Evolutionary conservation across 2,797 vertebrate genomes (phyloP), one percentile per base, ranked within the genome.

Genomic region (Amblyopsis hoosieri): DNA sequence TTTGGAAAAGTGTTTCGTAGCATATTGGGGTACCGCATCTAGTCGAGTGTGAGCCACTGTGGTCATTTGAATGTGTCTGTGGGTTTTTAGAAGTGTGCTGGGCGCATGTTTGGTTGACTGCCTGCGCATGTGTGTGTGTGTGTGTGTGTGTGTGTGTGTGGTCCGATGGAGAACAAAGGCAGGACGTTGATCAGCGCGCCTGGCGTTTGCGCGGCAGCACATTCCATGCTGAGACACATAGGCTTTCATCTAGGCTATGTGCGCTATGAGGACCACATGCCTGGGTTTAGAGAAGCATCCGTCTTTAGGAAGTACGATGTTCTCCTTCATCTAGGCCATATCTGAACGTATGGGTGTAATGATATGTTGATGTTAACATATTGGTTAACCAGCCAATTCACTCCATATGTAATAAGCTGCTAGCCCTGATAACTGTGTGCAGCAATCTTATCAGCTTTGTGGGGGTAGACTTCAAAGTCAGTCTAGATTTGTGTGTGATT

Each of bases 101-200:
- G 7, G 74, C 49, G 8, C 69, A 60, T 71, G 79, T 82, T 79
- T 5, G 79, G 75, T 80, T 79, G 74, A 53, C 70, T 46, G 67
- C 48, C 61, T 59, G 59, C 74, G 77, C 3, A 29, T 76, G 57
- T 71, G 63, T 59, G 59, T 75, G 77, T 17, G 17, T 75, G 77
- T 17, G 17, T 76, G 57, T 71, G 71, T 57, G 64, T 48, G 66
- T 60, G 66, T 74, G 69, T 83, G 80, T 89, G 80, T 82, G 85
- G 84, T 90, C 84, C 74, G 4, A 58, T n/a, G 64, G 65, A 31
- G 75, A 81, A 85, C 80, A 82, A 82, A 84, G 80, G 78, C 59
- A 62, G 66, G 79, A 76, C 78, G 66, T 75, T 82, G 77, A 74
- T 79, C 79, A 57, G 76, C 54, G 9, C 69, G 57, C 83, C 52